Conservation (phyloP, 2,888 invertebrate genomes). For the Notodonta dromedarius region DNA sequence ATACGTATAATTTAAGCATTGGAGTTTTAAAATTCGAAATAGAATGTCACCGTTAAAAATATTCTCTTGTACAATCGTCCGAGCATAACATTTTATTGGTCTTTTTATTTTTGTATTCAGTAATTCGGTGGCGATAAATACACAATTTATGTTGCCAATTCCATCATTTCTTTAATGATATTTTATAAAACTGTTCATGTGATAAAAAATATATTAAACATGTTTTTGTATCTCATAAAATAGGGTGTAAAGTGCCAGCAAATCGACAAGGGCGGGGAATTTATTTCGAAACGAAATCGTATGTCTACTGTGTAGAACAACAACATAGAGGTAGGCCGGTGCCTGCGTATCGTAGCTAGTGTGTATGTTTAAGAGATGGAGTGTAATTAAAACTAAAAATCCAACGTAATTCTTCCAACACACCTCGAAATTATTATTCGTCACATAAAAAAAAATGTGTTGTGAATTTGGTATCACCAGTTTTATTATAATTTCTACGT, state of each 20-base stretch:
- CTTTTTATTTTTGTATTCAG: conserved; percentile 20
- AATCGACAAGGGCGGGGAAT: conserved; percentile 64
- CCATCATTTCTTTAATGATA: conserved; percentile 18
- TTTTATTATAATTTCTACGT: conserved; percentile 48
- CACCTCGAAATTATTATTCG: conserved; percentile 2
- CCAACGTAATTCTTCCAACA: conserved; percentile 6
- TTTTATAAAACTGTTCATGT: conserved; percentile 28
- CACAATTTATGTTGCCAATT: neutral
- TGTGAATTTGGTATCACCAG: conserved; percentile 69
- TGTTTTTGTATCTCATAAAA: conserved; percentile 38
- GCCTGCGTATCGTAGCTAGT: conserved; percentile 55
- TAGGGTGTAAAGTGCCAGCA: conserved; percentile 48
- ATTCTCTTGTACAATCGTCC: conserved; percentile 42
- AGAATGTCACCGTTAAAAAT: conserved; percentile 65
- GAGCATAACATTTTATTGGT: conserved; percentile 15
- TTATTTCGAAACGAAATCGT: conserved; percentile 82
- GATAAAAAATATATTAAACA: conserved; percentile 32
- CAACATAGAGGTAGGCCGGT: conserved; percentile 71
- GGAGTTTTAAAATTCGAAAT: conserved; percentile 73
- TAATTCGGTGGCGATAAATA: conserved; percentile 41
- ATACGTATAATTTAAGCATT: conserved; percentile 75
- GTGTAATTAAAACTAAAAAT: conserved; percentile 19
- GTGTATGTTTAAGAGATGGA: conserved; percentile 42
- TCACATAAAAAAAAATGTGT: conserved; percentile 42
- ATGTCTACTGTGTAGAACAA: conserved; percentile 84